These are phyloP conservation scores for Cerastis leucographa DNA, from an alignment of 2,888 invertebrate species.

Conservation along the genomic window DNA sequence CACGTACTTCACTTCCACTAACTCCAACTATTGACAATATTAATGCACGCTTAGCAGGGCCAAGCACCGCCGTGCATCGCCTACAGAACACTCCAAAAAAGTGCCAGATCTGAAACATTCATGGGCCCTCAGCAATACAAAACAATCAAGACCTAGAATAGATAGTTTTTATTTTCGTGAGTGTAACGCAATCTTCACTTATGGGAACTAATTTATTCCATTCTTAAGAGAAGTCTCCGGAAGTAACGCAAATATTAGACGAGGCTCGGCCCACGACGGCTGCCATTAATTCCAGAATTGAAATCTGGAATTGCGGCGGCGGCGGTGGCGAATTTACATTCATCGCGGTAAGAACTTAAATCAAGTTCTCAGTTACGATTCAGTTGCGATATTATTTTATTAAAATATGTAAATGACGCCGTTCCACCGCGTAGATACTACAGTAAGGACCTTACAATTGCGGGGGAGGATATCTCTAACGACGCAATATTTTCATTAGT, in stretches of 20 bases:
- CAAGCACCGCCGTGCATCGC: constrained; percentile 85
- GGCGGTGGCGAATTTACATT: constrained; percentile 89
- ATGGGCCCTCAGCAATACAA: constrained; percentile 6
- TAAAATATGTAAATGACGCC: constrained; percentile 90
- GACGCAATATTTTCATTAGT: constrained; percentile 89
- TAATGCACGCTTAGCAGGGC: constrained; percentile 90
- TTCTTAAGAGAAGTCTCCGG: constrained; percentile 87
- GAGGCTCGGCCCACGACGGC: constrained; percentile 87
- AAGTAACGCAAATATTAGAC: constrained; percentile 90
- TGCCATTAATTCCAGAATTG: constrained; percentile 91
- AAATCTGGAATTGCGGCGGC: constrained; percentile 90
- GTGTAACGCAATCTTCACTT: constrained; percentile 70
- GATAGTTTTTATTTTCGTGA: constrained; percentile 58
- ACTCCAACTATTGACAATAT: constrained; percentile 91
- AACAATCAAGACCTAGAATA: constrained; percentile 15
- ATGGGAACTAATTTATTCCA: constrained; percentile 88
- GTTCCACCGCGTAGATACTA: constrained; percentile 85
- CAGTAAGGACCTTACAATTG: constrained; percentile 87
- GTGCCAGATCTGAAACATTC: constrained; percentile 56
- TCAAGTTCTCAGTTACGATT: constrained; percentile 91
- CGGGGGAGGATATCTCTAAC: constrained; percentile 86
- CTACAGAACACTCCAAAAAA: constrained; percentile 80
- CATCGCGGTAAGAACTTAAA: constrained; percentile 91
- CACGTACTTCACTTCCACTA: constrained; percentile 91
- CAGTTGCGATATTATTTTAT: constrained; percentile 91